Conservation (phyloP, 2,888 invertebrate genomes). For the Dendrolimus houi region DNA sequence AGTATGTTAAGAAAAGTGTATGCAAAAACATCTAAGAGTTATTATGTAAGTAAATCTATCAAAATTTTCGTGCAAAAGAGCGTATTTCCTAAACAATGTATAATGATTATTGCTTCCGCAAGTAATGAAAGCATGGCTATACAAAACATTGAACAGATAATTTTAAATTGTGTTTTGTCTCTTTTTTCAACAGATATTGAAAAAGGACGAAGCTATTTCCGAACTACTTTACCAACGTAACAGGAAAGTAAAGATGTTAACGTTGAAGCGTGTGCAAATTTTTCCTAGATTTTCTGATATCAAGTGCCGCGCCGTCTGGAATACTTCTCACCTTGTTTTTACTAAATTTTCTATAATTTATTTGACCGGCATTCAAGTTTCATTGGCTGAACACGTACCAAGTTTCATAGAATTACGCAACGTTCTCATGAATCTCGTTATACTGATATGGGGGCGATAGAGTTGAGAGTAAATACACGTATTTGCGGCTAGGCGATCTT, state of each 20-base stretch:
- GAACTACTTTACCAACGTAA: constrained; percentile 5
- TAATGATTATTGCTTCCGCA: neutral
- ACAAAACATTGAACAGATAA: constrained; percentile 10
- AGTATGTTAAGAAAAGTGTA: neutral
- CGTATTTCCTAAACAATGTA: neutral
- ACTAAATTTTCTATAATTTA: no score
- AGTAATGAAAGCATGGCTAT: neutral
- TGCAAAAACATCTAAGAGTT: constrained; percentile 2
- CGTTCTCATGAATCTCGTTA: no score
- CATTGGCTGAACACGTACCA: no score
- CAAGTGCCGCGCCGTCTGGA: neutral
- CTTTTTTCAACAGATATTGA: constrained; percentile 7
- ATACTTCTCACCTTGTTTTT: neutral
- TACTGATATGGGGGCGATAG: no score
- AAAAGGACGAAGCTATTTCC: constrained; percentile 11
- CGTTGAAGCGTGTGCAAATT: constrained; percentile 13
- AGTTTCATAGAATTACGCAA: no score
- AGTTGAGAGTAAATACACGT: no score
- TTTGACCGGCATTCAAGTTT: no score
- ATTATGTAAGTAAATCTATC: constrained; percentile 11
- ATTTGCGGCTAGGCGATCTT: no score
- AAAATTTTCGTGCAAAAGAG: neutral
- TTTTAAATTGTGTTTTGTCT: constrained; percentile 1
- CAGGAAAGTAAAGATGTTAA: neutral
- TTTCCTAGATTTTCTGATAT: constrained; percentile 11